Percentiles rank a stretch among this genome's conserved stretches.
phyloP scores from a whole-genome alignment of 1,140 invertebrate genomes.

The Lethrus apterus region DNA sequence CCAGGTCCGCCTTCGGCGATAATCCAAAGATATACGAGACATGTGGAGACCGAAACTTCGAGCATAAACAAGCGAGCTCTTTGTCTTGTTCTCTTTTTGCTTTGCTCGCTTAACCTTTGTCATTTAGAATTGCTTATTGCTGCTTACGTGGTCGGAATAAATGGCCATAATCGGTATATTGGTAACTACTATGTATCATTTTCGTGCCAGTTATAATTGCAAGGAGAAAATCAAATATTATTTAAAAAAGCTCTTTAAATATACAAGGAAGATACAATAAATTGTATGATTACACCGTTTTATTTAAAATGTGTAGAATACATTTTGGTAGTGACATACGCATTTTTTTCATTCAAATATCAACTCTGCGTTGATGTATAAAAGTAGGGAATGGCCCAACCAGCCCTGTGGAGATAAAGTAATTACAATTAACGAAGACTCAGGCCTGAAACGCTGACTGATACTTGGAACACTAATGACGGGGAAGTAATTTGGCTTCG shows the following conservation, averaged over 20 bases:
- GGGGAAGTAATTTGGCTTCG: slow-evolving; percentile 28
- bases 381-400: too few relatives aligned
- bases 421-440: slow-evolving; percentile 30
- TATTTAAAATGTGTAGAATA: too few relatives aligned
- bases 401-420: slow-evolving; percentile 27
- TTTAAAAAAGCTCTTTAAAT: too few relatives aligned
- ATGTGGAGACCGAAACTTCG: slow-evolving; percentile 2
- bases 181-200: too few relatives aligned
- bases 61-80: slow-evolving; percentile 6
- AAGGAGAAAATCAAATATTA: too few relatives aligned
- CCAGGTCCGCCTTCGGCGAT: slow-evolving; percentile 4
- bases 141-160: slow-evolving; percentile 10
- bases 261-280: too few relatives aligned
- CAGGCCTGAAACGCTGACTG: slow-evolving; percentile 21
- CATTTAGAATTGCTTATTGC: slow-evolving; percentile 5
- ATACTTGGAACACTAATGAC: slow-evolving; percentile 28
- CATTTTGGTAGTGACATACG: too few relatives aligned
- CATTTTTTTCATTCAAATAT: too few relatives aligned
- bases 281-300: too few relatives aligned
- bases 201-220: too few relatives aligned
- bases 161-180: too few relatives aligned
- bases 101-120: background rate
- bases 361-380: too few relatives aligned
- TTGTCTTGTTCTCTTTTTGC: background rate
- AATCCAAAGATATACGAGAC: slow-evolving; percentile 1